These are phyloP conservation scores for Antheraea assamensis DNA, from an alignment of 2,888 invertebrate genomes.

Conservation along the genomic window DNA sequence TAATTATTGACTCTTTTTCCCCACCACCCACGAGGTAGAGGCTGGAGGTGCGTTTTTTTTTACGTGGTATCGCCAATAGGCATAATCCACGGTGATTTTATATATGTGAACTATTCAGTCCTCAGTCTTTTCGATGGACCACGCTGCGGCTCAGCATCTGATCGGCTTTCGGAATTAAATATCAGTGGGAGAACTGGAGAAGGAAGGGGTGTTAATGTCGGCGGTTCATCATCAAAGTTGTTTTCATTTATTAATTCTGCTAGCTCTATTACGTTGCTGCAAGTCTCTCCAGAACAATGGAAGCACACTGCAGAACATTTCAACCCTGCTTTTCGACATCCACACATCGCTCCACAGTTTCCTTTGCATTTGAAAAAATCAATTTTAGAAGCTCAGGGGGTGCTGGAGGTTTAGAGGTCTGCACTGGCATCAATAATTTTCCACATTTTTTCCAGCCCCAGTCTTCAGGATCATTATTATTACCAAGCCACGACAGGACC, in stretches of 20 bases:
- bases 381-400: too few relatives aligned
- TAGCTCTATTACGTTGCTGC: constrained; percentile 27
- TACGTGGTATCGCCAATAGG: too few relatives aligned
- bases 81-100: too few relatives aligned
- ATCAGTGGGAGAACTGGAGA: background rate
- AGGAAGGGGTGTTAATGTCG: background rate
- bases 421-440: too few relatives aligned
- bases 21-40: too few relatives aligned
- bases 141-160: constrained; percentile 5
- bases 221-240: constrained; percentile 7
- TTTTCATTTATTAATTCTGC: constrained; percentile 20
- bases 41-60: too few relatives aligned
- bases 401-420: too few relatives aligned
- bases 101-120: too few relatives aligned
- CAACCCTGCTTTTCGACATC: constrained; percentile 30
- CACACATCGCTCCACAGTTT: constrained; percentile 23
- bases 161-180: background rate
- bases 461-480: too few relatives aligned
- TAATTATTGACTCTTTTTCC: too few relatives aligned
- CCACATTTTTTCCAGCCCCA: too few relatives aligned
- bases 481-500: too few relatives aligned
- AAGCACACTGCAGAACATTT: constrained; percentile 30
- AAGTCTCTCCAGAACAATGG: constrained; percentile 30
- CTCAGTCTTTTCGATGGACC: background rate
- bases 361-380: background rate